Evolutionary conservation across 2,113 vertebrate genomes (phyloP), one percentile per base, ranked within the genome.

Genomic region (Dipodomys stephensi): DNA sequence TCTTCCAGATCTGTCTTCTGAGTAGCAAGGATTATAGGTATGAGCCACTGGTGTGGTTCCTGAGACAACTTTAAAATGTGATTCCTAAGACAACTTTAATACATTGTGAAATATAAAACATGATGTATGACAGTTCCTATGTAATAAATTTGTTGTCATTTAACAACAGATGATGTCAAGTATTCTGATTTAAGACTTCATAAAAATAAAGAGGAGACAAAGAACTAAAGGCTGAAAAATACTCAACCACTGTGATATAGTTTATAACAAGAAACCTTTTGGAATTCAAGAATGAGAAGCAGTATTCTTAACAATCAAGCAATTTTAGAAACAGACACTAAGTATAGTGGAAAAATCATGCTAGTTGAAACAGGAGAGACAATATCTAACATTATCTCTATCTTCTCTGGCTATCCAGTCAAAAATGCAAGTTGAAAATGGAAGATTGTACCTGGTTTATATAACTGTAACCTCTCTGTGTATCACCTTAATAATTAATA

Each of bases 201-300:
- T 53, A 93, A n/a, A n/a, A 92, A 80, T 2, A 79, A 12, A 78
- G 5, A 60, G 28, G n/a, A 85, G 68, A 35, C 27, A 92, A 83
- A 83, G 62, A 82, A 73, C 12, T 19, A 88, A 91, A 89, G 23
- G 7, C n/a, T 93, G 22, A 28, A 67, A 77, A 78, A 23, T 64
- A 90, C 86, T 84, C 69, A 90, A 71, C 35, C 87, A 78, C 10
- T 91, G 25, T 46, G 32, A 79, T 30, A 82, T 1, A 60, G 15
- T 85, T 72, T 87, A 92, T 81, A 73, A 10, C 1, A 82, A 81
- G 83, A 73, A 87, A 65, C 3, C 7, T 90, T 91, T 44, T 92
- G 10, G 67, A 94, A 83, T 82, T 93, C 53, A 92, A 78, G 60
- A 77, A 82, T 30, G 16, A 84, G 39, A 62, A 87, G 32, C 1